phyloP scores from a whole-genome alignment of 2,113 vertebrate species.

The Calcarius ornatus region DNA sequence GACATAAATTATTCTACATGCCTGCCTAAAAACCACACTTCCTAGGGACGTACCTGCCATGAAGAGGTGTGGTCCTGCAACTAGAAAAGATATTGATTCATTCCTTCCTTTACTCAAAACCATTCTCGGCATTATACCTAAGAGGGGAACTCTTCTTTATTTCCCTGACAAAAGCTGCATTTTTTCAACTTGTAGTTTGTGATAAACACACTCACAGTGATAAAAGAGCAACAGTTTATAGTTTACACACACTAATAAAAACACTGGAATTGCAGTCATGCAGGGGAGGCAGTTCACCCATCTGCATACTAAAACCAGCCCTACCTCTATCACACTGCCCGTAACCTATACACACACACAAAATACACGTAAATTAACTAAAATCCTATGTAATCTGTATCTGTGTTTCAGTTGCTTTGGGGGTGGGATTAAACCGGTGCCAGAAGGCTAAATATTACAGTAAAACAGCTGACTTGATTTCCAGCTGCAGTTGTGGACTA shows the following conservation, averaged over 20 bases:
- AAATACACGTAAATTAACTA: background rate
- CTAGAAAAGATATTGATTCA: background rate
- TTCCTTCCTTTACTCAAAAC: background rate
- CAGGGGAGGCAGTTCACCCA: background rate
- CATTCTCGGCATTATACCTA: background rate
- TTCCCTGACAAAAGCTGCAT: background rate
- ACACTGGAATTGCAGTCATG: background rate
- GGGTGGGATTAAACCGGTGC: background rate
- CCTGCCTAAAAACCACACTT: background rate
- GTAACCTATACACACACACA: background rate
- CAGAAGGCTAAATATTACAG: background rate
- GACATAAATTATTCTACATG: constrained; percentile 6
- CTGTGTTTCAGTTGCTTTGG: background rate
- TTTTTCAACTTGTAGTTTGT: background rate
- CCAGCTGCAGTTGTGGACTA: background rate
- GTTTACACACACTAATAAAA: background rate
- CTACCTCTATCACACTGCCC: background rate
- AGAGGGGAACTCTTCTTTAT: background rate
- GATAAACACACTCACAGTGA: background rate
- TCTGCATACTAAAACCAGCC: background rate
- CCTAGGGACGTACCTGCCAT: background rate
- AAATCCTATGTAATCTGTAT: background rate
- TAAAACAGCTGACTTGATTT: background rate
- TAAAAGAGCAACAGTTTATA: background rate
- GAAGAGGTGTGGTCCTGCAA: background rate